These are phyloP conservation scores for Leptinotarsa undecemlineata DNA, from an alignment of 1,140 invertebrate species.

Conservation along the genomic window DNA sequence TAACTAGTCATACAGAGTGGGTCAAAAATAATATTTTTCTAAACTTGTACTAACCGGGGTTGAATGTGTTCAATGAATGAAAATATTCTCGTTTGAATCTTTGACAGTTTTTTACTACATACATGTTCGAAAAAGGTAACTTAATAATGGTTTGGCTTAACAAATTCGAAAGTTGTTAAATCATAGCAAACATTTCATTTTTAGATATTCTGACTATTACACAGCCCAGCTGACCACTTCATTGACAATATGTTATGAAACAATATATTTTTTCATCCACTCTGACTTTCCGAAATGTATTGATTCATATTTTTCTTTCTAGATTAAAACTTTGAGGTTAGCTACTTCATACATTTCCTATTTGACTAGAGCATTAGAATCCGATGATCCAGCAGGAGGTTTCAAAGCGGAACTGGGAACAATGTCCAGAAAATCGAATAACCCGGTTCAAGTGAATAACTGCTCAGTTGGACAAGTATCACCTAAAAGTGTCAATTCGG, in stretches of 20 bases:
- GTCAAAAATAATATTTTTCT: slow-evolving; percentile 8
- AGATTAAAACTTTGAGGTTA: slow-evolving; percentile 88
- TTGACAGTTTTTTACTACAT: too few relatives aligned
- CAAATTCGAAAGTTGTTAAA: too few relatives aligned
- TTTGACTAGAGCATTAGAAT: slow-evolving; percentile 78
- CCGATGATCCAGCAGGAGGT: slow-evolving; percentile 72
- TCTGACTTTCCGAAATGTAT: neutral
- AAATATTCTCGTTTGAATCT: too few relatives aligned
- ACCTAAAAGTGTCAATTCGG: slow-evolving; percentile 47
- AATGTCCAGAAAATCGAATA: slow-evolving; percentile 46
- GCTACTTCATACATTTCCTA: slow-evolving; percentile 92
- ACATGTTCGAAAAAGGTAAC: too few relatives aligned
- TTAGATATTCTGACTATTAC: too few relatives aligned
- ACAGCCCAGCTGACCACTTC: neutral
- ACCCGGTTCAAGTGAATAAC: slow-evolving; percentile 39
- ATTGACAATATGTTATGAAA: neutral
- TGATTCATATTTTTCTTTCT: slow-evolving; percentile 38
- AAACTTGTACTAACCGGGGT: too few relatives aligned
- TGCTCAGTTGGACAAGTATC: slow-evolving; percentile 39
- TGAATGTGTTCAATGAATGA: too few relatives aligned
- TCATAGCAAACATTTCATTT: too few relatives aligned
- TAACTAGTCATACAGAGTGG: neutral
- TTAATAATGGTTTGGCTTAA: too few relatives aligned
- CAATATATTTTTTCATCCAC: slow-evolving; percentile 6
- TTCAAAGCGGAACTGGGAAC: slow-evolving; percentile 73